A percentile compares a stretch with the other conserved stretches of the same genome.
phyloP scores from a whole-genome alignment of 2,888 invertebrate genomes.

The Anaspis maculata region DNA sequence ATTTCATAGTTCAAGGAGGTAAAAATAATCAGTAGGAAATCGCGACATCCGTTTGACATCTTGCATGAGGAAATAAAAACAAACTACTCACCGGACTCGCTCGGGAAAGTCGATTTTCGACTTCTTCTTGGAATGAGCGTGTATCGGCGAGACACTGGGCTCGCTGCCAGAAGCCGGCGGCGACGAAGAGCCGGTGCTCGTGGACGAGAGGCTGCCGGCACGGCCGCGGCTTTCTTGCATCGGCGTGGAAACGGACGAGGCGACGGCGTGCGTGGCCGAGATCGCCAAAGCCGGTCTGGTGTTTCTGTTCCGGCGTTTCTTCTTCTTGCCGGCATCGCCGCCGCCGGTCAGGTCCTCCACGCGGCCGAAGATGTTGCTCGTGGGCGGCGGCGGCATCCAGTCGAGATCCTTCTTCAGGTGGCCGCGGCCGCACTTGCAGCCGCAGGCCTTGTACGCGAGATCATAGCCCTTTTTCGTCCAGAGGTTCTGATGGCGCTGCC shows the following conservation, averaged over 20 bases:
- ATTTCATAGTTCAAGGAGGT: too few species aligned
- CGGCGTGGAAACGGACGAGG: slow-evolving; percentile 33
- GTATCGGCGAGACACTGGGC: slow-evolving; percentile 64
- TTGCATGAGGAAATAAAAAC: background rate
- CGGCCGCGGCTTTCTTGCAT: slow-evolving; percentile 50
- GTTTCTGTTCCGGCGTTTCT: slow-evolving; percentile 61
- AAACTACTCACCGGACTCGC: slow-evolving; percentile 62
- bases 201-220: slow-evolving; percentile 68
- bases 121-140: slow-evolving; percentile 60
- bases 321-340: slow-evolving; percentile 46
- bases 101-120: slow-evolving; percentile 63
- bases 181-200: slow-evolving; percentile 74
- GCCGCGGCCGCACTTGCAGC: slow-evolving; percentile 86
- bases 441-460: slow-evolving; percentile 89
- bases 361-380: slow-evolving; percentile 43
- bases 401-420: slow-evolving; percentile 92
- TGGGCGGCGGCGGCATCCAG: slow-evolving; percentile 69
- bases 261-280: slow-evolving; percentile 43
- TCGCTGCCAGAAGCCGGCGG: slow-evolving; percentile 70
- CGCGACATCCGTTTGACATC: too few species aligned
- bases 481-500: slow-evolving; percentile 87
- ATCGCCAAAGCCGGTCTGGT: slow-evolving; percentile 49
- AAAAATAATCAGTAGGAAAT: too few species aligned
- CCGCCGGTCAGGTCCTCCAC: slow-evolving; percentile 44
- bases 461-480: slow-evolving; percentile 99